phyloP scores from a whole-genome alignment of 2,797 vertebrate species.

The Eidolon dupreanum region DNA sequence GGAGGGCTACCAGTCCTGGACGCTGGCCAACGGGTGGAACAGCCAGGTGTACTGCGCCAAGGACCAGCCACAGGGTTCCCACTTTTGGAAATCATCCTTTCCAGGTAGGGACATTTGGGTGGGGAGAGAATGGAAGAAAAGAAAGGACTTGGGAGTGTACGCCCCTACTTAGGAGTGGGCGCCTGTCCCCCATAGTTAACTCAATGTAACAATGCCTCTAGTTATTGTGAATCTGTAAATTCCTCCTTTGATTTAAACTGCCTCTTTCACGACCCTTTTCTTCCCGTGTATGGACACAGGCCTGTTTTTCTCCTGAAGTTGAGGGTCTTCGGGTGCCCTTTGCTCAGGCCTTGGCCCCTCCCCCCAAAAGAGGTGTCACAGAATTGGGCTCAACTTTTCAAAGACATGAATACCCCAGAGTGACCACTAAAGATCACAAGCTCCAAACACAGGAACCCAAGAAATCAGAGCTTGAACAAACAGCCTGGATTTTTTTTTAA shows the following conservation, averaged over 20 bases:
- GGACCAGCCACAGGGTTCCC: constrained; percentile 90
- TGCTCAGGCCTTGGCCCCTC: neutral
- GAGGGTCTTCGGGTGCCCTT: neutral
- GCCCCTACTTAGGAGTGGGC: neutral
- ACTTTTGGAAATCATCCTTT: constrained; percentile 92
- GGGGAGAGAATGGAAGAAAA: neutral
- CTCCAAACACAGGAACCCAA: constrained; percentile 69
- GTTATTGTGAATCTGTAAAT: constrained; percentile 12
- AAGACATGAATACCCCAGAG: neutral
- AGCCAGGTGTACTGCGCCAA: constrained; percentile 90
- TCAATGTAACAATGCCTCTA: neutral
- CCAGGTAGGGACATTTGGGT: constrained; percentile 85
- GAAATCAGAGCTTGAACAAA: constrained; percentile 53
- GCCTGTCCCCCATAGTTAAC: neutral
- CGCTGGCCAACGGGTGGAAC: constrained; percentile 91
- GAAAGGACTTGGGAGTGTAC: neutral
- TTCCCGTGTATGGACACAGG: neutral
- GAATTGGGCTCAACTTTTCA: constrained; percentile 14
- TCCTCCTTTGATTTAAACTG: neutral
- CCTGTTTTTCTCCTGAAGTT: constrained; percentile 19
- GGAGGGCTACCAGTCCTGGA: constrained; percentile 91
- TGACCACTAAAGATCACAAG: constrained; percentile 10
- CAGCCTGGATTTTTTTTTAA: neutral
- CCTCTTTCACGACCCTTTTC: neutral
- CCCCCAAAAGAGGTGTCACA: constrained; percentile 20